Percentiles rank a stretch among this genome's conserved stretches.
Conservation (phyloP, 2,888 invertebrate species). For the Nematopogon swammerdamellus region DNA sequence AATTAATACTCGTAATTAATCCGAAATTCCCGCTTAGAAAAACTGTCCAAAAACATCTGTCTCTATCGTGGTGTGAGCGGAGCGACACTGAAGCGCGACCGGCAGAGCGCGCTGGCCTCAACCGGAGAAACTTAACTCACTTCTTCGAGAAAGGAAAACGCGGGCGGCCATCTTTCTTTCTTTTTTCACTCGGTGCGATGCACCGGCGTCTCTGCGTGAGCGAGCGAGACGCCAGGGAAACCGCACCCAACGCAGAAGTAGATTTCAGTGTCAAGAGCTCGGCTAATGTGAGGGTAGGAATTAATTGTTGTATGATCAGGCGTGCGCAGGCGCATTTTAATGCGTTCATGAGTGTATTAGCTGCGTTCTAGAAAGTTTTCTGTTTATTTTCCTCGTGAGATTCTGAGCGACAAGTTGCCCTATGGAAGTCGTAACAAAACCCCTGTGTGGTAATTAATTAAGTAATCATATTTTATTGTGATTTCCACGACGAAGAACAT, state of each 20-base stretch:
- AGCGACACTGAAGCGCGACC: conserved; percentile 40
- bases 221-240: conserved; percentile 30
- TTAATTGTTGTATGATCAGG: not conserved
- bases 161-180: conserved; percentile 27
- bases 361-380: too few relatives aligned
- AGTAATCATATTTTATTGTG: too few relatives aligned
- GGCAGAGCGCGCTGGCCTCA: conserved; percentile 26
- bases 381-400: too few relatives aligned
- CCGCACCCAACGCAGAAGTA: conserved; percentile 26
- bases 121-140: conserved; percentile 37
- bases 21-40: conserved; percentile 17
- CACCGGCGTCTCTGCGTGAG: not conserved
- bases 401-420: too few relatives aligned
- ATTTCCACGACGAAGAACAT: too few relatives aligned
- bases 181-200: conserved; percentile 16
- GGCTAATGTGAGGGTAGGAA: not conserved
- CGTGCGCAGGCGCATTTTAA: not conserved
- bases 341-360: too few relatives aligned
- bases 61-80: conserved; percentile 34
- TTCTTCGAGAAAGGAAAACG: conserved; percentile 44
- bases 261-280: conserved; percentile 43
- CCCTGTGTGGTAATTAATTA: too few relatives aligned
- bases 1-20: conserved; percentile 2
- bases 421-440: too few relatives aligned
- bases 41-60: conserved; percentile 35